Base-by-base conservation (phyloP, 2,888 invertebrate genomes). In the Plagiodera versicolora region DNA sequence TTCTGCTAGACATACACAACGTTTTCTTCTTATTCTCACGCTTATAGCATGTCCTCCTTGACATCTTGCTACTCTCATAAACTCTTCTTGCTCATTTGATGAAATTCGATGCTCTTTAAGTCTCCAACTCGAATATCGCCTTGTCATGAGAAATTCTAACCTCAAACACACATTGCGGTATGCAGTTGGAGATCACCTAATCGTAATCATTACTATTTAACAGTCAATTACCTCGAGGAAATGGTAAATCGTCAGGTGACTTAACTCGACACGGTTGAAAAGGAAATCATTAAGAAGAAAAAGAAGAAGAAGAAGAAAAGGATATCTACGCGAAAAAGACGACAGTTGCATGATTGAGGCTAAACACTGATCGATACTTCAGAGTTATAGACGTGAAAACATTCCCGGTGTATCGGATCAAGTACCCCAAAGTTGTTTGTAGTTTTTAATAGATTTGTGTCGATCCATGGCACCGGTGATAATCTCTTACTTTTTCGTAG, bases 231-330 rank as follows among this genome's bases (percentile, higher is more conserved):
- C 52, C 62, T 39, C 50, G 51, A 62, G 62, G 65, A 65, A 62
- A 60, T 56, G 58, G 60, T 62, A 62, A 65, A 65, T 65, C 56
- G 58, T 59, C 60, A 53, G 59, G 60, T 51, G 60, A 58, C 61
- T 62, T 60, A 57, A 62, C 57, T 55, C 58, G 20, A 16, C 19
- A 55, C 56, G 19, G 58, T 54, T 57, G 61, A 56, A 44, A 49
- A 47, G 54, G 57, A 44, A 53, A 39, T 46, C 50, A 56, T 61
- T 64, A 56, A 59, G 51, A 59, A 35, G 46, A 18, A 24, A 64
- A 50, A 28, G 19, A 39, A 28, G 18, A 53, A 47, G 39, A 59
- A 54, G 28, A 53, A 28, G 17, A 45, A n/a, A n/a, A n/a, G n/a
- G n/a, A n/a, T n/a, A n/a, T n/a, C n/a, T n/a, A n/a, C n/a, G n/a